Evolutionary conservation across 2,888 invertebrate genomes (phyloP).

Genomic region (Drosophila gaucha): DNA sequence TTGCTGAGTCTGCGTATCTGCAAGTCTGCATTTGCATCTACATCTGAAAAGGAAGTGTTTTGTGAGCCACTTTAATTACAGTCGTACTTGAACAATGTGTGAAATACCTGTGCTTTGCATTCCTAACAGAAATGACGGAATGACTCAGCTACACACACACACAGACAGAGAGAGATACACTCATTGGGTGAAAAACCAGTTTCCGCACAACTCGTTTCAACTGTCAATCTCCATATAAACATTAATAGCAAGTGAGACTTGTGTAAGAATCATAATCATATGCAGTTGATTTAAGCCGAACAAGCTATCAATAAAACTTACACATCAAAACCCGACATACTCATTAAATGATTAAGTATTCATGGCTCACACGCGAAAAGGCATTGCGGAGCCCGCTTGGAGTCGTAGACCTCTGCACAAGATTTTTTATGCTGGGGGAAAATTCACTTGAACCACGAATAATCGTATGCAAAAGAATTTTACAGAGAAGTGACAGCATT

Average conservation of each 20-base stretch:
- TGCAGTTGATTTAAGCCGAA: constrained; percentile 27
- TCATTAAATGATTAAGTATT: constrained; percentile 28
- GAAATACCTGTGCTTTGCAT: constrained; percentile 24
- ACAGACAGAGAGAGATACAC: background rate
- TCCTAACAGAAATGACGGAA: constrained; percentile 46
- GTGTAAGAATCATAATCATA: constrained; percentile 38
- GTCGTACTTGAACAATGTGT: constrained; percentile 4
- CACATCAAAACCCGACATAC: constrained; percentile 21
- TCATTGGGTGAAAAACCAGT: constrained; percentile 32
- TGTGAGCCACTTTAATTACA: constrained; percentile 1
- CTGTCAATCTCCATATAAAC: constrained; percentile 4
- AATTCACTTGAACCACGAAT: constrained; percentile 32
- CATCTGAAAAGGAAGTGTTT: background rate
- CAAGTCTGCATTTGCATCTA: background rate
- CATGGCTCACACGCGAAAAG: constrained; percentile 32
- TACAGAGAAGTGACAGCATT: too few relatives aligned
- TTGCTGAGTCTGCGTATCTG: background rate
- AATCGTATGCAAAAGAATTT: constrained; percentile 48
- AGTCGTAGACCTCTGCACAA: constrained; percentile 7
- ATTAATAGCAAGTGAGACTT: constrained; percentile 10
- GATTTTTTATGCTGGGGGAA: background rate
- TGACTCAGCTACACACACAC: constrained; percentile 38
- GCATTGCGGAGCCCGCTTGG: constrained; percentile 5
- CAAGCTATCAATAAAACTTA: constrained; percentile 26
- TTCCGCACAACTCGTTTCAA: constrained; percentile 36